Base-by-base conservation (phyloP, 2,113 vertebrate species). In the Podiceps cristatus region DNA sequence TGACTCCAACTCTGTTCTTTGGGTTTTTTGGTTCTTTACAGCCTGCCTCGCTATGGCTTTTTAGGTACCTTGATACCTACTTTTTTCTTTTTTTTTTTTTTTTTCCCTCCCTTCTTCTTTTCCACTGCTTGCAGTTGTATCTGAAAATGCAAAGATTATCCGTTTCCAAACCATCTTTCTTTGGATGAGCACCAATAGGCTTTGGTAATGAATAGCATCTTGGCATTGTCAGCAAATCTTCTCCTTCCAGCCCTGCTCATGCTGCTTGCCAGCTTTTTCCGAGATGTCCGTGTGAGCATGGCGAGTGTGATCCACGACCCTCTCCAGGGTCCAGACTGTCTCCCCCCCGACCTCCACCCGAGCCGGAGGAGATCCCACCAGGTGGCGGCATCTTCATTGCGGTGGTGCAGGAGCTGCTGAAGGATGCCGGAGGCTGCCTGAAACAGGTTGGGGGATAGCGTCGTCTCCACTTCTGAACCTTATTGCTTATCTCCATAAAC, bases 331-430 rank as follows among this genome's bases (percentile, higher is more conserved):
- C 73, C 67, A 33, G 3, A 10, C 28, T 37, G 40, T 12, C 31
- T 37, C 62, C 31, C 73, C 33, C 10, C 28, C 8, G 3, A 24
- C n/a, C 56, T 42, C 44, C 67, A 6, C 72, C 86, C 47, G 24
- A 35, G 58, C 76, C 13, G 5, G 9, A 31, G 69, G 11, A 82
- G 66, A 56, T 95, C 96, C 96, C 96, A 95, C 29, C 96, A 96
- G 96, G 93, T 96, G 96, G 96, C 96, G 95, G 96, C 96, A 97
- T 97, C 95, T 91, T 85, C 96, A 68, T 90, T 90, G 88, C 13
- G 13, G 77, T 93, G 73, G 1, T 75, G 73, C 69, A 1, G 69
- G 78, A 96, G 78, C 77, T 56, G 88, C 81, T 28, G 58, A 31
- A 50, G 81, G 66, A 40, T 0, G 6, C 23, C 31, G 0, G 13